Evolutionary conservation across 2,797 vertebrate genomes (phyloP), one percentile per base, ranked within the genome.

Genomic region (Tamandua tetradactyla): DNA sequence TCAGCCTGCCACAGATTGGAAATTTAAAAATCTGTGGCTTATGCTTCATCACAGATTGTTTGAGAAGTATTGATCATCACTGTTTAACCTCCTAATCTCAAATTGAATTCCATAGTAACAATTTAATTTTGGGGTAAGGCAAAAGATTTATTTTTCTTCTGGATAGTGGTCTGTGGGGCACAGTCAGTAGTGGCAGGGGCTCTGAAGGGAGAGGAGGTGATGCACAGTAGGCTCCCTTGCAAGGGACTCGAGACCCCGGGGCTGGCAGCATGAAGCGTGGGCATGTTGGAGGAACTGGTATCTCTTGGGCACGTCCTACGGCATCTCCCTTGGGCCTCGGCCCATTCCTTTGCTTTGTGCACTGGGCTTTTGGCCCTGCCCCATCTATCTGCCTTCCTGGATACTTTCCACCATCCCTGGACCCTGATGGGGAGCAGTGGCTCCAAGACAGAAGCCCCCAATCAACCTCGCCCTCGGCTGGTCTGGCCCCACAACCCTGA

Each of bases 1-100:
- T 61, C 57, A 72, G 69, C 84, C 69, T 47, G 20, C 4, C 32
- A 35, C 10, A 69, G 82, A 85, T n/a, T 95, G 79, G 37, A 88
- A 90, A 82, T 90, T 82, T 71, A 59, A 91, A 95, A 74, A 87
- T 30, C 78, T 0, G 3, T 85, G n/a, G 42, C 11, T 5, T 42
- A 15, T 57, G 47, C 88, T 94, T 93, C 47, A 35, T 62, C 37
- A 71, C 32, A 61, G 84, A 90, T 55, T 20, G 15, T 30, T 66
- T 59, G 27, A 84, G 59, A 81, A 68, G 5, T 27, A 7, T 25
- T 87, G 78, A 10, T 85, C 59, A 30, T 81, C 79, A 3, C 66
- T 55, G 47, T 78, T 93, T 91, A 74, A 35, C 35, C 11, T 75
- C 37, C 47, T 75, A 18, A 13, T 12, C 61, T 79, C 22, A n/a